Percentiles rank a stretch among this genome's conserved stretches.
Evolutionary conservation across 1,140 invertebrate species (phyloP).

Genomic region (Dryas iulia): DNA sequence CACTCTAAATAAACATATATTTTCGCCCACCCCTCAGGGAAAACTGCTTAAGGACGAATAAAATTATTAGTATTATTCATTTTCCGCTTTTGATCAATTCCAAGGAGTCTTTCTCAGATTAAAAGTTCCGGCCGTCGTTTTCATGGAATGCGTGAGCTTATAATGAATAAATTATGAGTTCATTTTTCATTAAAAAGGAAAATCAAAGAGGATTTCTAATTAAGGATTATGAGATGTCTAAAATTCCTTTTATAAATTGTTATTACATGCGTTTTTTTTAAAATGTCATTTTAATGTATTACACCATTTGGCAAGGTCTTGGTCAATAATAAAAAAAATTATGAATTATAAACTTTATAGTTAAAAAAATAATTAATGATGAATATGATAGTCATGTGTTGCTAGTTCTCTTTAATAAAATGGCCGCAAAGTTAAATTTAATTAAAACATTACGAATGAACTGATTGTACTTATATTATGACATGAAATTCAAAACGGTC

Average conservation of each 20-base stretch:
- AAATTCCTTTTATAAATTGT: conserved; percentile 15
- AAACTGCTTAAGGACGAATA: neutral
- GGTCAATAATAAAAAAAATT: too few species aligned
- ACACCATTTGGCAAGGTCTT: too few species aligned
- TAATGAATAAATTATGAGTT: conserved; percentile 52
- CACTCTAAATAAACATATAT: neutral
- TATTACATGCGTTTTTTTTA: conserved; percentile 3
- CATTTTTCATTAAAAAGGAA: conserved; percentile 30
- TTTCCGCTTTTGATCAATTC: conserved; percentile 48
- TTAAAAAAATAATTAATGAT: too few species aligned
- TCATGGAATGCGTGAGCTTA: conserved; percentile 58
- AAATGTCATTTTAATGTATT: neutral
- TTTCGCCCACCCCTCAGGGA: neutral
- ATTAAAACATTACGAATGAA: too few species aligned
- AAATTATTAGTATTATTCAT: neutral
- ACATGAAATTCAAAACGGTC: too few species aligned
- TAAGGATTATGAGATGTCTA: conserved; percentile 14
- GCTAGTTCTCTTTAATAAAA: too few species aligned
- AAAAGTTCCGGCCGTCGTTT: conserved; percentile 52
- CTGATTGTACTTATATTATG: too few species aligned
- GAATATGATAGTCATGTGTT: too few species aligned
- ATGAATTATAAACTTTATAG: too few species aligned
- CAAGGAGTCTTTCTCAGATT: conserved; percentile 52
- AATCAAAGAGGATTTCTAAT: conserved; percentile 27
- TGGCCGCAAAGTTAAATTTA: too few species aligned